Percentiles rank a stretch among this genome's conserved stretches.
Conservation (phyloP, 1,140 invertebrate species). For the Campoletis sonorensis region DNA sequence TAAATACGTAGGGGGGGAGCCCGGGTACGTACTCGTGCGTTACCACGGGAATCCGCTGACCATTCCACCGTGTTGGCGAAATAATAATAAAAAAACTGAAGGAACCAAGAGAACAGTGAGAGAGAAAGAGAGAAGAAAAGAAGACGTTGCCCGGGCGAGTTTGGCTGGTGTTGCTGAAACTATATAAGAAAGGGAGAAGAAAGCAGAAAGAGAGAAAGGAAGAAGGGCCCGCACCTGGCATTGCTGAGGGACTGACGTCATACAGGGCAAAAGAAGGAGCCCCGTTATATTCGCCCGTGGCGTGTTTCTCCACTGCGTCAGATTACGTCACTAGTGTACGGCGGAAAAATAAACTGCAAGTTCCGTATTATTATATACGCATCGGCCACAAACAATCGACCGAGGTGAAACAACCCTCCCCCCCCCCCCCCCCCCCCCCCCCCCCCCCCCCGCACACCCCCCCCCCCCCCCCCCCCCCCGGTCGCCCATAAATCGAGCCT, state of each 20-base stretch:
- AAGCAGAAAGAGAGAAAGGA: neutral
- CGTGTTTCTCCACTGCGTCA: conserved; percentile 51
- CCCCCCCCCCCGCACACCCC: conserved; percentile 30
- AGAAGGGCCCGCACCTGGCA: conserved; percentile 41
- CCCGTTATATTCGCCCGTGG: conserved; percentile 59
- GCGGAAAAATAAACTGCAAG: neutral
- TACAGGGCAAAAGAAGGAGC: conserved; percentile 52
- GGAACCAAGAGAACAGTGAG: conserved; percentile 39
- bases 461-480: neutral
- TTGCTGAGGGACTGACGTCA: conserved; percentile 53
- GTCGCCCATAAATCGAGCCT: conserved; percentile 48
- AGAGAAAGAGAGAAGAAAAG: neutral
- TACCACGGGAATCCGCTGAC: conserved; percentile 16
- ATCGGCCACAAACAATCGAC: conserved; percentile 40
- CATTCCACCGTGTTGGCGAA: conserved; percentile 30
- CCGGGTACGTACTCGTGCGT: neutral
- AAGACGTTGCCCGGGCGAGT: conserved; percentile 29
- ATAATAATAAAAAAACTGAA: conserved; percentile 54
- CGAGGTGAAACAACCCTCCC: conserved; percentile 12
- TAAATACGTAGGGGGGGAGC: conserved; percentile 54
- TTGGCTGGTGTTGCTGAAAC: conserved; percentile 50
- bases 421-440: no score
- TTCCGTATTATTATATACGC: conserved; percentile 35
- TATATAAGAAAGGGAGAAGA: conserved; percentile 50
- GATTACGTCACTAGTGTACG: conserved; percentile 61